Percentiles rank a stretch among this genome's conserved stretches.
These are phyloP conservation scores for Sycobia sp. DNA, from an alignment of 1,140 invertebrate species.

Conservation along the genomic window DNA sequence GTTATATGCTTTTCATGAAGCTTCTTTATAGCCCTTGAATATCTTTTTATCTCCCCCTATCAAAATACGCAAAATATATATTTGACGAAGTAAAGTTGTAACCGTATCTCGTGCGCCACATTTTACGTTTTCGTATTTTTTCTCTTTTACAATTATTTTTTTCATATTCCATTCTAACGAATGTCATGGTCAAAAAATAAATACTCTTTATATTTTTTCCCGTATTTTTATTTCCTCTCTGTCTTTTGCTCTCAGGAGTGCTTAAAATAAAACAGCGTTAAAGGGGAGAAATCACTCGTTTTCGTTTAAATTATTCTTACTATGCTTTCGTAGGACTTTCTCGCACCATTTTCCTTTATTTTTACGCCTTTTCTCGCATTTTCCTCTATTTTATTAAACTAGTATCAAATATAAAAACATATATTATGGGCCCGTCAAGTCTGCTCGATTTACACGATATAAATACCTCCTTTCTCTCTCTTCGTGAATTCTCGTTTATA, in stretches of 20 bases:
- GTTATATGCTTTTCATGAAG: neutral
- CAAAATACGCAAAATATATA: conserved; percentile 17
- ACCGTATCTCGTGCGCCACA: too few relatives aligned
- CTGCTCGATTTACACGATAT: conserved; percentile 54
- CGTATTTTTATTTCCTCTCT: conserved; percentile 34
- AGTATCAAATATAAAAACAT: conserved; percentile 61
- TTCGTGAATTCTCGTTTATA: conserved; percentile 36
- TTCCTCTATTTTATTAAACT: conserved; percentile 54
- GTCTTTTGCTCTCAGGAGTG: conserved; percentile 43
- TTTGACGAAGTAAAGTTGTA: neutral
- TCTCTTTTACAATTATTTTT: neutral
- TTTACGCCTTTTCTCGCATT: conserved; percentile 38
- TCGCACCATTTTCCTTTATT: conserved; percentile 27
- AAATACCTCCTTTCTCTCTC: conserved; percentile 44
- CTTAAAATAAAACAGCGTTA: conserved; percentile 48
- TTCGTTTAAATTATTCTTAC: conserved; percentile 9
- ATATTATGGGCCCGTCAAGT: conserved; percentile 54
- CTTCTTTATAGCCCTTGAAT: conserved; percentile 1
- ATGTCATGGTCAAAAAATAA: conserved; percentile 60
- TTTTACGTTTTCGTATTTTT: neutral
- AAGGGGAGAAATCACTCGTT: conserved; percentile 49
- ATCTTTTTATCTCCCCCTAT: conserved; percentile 5
- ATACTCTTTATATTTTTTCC: conserved; percentile 42
- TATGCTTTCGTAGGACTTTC: conserved; percentile 18
- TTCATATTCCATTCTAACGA: conserved; percentile 6